Evolutionary conservation across 2,888 invertebrate species (phyloP).

Genomic region (Hydrotaea cyrtoneurina): DNA sequence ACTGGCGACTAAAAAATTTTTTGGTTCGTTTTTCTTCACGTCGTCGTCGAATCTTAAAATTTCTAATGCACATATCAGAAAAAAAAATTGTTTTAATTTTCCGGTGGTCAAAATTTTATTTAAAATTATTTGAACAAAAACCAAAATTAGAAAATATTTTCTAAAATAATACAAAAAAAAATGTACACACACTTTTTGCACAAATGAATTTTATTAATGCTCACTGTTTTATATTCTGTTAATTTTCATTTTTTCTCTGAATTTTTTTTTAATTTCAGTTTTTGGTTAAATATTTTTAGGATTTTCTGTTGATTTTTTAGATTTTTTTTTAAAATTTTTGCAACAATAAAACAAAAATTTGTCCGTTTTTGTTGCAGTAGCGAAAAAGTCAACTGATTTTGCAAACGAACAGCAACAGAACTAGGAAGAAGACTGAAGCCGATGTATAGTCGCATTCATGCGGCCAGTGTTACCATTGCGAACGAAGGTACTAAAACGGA

Average conservation of each 20-base stretch:
- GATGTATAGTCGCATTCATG: slow-evolving; percentile 69
- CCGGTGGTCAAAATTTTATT: slow-evolving; percentile 69
- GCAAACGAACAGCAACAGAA: slow-evolving; percentile 79
- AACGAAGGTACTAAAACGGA: neutral
- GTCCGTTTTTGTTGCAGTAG: slow-evolving; percentile 77
- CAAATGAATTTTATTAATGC: slow-evolving; percentile 64
- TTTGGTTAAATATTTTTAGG: slow-evolving; percentile 74
- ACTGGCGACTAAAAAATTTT: slow-evolving; percentile 76
- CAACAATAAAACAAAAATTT: slow-evolving; percentile 78
- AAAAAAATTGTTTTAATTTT: slow-evolving; percentile 75
- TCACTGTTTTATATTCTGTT: slow-evolving; percentile 59
- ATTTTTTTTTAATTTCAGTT: slow-evolving; percentile 75
- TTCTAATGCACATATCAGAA: slow-evolving; percentile 74
- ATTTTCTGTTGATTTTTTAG: slow-evolving; percentile 74
- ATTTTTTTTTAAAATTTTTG: slow-evolving; percentile 76
- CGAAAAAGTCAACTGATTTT: slow-evolving; percentile 78
- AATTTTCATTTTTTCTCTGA: slow-evolving; percentile 74
- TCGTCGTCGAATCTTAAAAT: slow-evolving; percentile 76
- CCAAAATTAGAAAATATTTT: slow-evolving; percentile 73
- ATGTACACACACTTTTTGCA: slow-evolving; percentile 60
- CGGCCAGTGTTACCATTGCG: slow-evolving; percentile 57
- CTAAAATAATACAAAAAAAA: slow-evolving; percentile 71
- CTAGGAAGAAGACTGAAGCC: slow-evolving; percentile 77
- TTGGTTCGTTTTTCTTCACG: slow-evolving; percentile 77
- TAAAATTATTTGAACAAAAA: slow-evolving; percentile 73